These are phyloP conservation scores for Nycticorax nycticorax DNA, from an alignment of 2,113 vertebrate species.

Conservation along the genomic window DNA sequence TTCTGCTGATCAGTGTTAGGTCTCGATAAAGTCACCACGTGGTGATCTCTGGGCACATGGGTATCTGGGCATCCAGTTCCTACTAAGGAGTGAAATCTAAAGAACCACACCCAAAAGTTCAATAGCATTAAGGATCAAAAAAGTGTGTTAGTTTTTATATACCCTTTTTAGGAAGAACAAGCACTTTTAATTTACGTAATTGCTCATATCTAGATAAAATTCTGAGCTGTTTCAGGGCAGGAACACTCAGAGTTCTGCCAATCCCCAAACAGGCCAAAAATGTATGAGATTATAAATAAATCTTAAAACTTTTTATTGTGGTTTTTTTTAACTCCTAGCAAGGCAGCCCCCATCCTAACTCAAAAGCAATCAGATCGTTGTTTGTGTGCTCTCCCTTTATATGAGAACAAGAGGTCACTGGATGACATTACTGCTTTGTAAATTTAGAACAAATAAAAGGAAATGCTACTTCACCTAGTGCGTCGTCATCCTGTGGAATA, in stretches of 20 bases:
- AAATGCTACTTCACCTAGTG: conserved; percentile 63
- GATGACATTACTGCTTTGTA: conserved; percentile 54
- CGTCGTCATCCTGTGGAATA: conserved; percentile 58
- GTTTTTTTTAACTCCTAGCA: neutral
- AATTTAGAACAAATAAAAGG: conserved; percentile 71
- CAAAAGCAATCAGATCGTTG: neutral
- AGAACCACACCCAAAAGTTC: neutral
- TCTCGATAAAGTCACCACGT: neutral
- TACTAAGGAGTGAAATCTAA: neutral
- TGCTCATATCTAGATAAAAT: conserved; percentile 2
- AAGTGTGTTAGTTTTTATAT: neutral
- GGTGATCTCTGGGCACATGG: neutral
- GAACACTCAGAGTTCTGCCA: neutral
- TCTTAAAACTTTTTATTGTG: neutral
- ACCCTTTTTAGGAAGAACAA: conserved; percentile 15
- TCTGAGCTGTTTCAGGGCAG: neutral
- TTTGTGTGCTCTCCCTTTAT: neutral
- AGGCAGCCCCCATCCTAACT: neutral
- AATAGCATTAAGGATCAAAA: neutral
- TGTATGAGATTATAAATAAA: conserved; percentile 15
- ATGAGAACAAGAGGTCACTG: conserved; percentile 61
- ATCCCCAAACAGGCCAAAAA: neutral
- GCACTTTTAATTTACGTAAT: neutral
- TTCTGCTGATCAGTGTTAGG: neutral
- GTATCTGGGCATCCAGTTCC: neutral